A percentile compares a stretch with the other conserved stretches of the same genome.
These are phyloP conservation scores for Amblyraja radiata DNA, from an alignment of 2,797 vertebrate species.

Conservation along the genomic window DNA sequence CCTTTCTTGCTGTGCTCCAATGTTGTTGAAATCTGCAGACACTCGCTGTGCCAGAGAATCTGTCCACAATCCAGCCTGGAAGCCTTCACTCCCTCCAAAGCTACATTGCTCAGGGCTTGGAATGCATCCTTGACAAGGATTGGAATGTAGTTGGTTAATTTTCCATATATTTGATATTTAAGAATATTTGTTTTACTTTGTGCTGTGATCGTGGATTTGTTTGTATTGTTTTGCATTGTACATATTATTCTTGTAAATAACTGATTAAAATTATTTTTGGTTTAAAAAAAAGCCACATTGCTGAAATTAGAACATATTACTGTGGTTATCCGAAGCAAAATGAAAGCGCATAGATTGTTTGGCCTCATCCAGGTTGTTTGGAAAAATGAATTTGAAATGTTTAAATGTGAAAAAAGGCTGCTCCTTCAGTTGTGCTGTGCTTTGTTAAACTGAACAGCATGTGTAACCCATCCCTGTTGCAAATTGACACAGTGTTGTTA, in stretches of 20 bases:
- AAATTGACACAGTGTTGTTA: conserved; percentile 5
- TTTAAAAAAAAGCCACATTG: background rate
- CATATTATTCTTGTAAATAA: too few relatives aligned
- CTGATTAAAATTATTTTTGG: too few relatives aligned
- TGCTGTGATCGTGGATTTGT: too few relatives aligned
- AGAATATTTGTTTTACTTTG: too few relatives aligned
- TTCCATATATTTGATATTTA: too few relatives aligned
- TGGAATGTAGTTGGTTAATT: too few relatives aligned
- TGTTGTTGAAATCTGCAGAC: background rate
- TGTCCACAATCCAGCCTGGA: background rate
- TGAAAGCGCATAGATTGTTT: background rate
- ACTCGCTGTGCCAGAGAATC: background rate
- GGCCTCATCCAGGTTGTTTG: background rate
- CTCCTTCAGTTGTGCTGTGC: background rate
- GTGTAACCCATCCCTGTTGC: background rate
- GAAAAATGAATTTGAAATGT: background rate
- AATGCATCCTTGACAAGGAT: too few relatives aligned
- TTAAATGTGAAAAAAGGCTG: background rate
- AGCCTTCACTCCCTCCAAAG: background rate
- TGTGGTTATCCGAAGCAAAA: background rate
- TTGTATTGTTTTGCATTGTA: too few relatives aligned
- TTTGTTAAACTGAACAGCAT: background rate
- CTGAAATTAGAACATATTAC: background rate
- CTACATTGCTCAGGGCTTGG: too few relatives aligned
- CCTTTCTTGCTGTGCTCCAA: conserved; percentile 4